Percentiles rank a stretch among this genome's conserved stretches.
Conservation (phyloP, 1,140 invertebrate species). For the Drosophila tristis region DNA sequence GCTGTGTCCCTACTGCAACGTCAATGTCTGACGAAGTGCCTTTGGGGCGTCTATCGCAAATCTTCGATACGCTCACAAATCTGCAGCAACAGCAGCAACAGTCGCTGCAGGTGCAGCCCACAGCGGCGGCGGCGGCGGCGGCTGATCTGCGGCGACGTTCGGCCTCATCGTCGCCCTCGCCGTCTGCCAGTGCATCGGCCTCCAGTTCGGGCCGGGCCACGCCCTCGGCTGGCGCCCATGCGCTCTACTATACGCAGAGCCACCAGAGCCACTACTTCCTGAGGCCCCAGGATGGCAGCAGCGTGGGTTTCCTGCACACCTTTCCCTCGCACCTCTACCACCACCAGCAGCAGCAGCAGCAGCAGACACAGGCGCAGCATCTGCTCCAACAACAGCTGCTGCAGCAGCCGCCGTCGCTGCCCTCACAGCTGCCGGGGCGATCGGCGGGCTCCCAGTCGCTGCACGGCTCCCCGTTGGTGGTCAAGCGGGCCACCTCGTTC, state of each 20-base stretch:
- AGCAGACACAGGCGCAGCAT: slow-evolving; percentile 27
- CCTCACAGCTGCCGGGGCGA: slow-evolving; percentile 37
- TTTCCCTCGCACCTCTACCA: slow-evolving; percentile 71
- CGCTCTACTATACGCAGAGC: slow-evolving; percentile 50
- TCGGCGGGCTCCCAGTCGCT: slow-evolving; percentile 66
- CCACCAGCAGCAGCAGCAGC: slow-evolving; percentile 47
- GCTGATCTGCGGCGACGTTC: slow-evolving; percentile 64
- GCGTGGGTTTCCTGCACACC: slow-evolving; percentile 65
- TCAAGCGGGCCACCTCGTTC: slow-evolving; percentile 81
- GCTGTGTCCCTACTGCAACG: slow-evolving; percentile 12
- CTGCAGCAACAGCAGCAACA: slow-evolving; percentile 86
- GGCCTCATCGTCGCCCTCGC: slow-evolving; percentile 75
- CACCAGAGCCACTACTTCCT: slow-evolving; percentile 72
- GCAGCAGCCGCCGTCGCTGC: slow-evolving; percentile 68
- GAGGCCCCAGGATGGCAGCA: slow-evolving; percentile 62
- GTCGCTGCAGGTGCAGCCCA: slow-evolving; percentile 43
- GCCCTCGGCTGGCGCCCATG: slow-evolving; percentile 58
- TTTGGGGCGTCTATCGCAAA: slow-evolving; percentile 90
- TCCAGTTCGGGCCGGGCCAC: slow-evolving; percentile 69
- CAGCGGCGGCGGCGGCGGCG: slow-evolving; percentile 24
- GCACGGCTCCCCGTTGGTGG: slow-evolving; percentile 69
- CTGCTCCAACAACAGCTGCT: slow-evolving; percentile 38
- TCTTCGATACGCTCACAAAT: slow-evolving; percentile 90
- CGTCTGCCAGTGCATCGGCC: slow-evolving; percentile 67
- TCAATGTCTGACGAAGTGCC: slow-evolving; percentile 86